Evolutionary conservation across 2,113 vertebrate genomes (phyloP).

Genomic region (Apodemus sylvaticus): DNA sequence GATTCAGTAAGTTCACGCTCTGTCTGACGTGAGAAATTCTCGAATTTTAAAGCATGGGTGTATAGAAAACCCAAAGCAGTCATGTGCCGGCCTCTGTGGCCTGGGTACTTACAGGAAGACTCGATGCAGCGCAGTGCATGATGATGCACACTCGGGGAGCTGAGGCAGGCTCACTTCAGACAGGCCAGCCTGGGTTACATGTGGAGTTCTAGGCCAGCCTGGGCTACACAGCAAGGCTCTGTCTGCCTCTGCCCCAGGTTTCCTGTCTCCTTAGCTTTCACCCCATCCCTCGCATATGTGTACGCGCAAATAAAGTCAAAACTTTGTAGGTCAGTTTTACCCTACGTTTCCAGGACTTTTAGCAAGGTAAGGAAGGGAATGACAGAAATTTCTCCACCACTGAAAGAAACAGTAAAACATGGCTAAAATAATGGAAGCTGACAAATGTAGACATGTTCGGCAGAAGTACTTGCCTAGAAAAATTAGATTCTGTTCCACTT

Average conservation of each 20-base stretch:
- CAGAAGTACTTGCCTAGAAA: constrained; percentile 19
- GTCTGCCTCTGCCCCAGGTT: background rate
- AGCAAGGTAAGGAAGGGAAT: background rate
- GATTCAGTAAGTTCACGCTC: constrained; percentile 29
- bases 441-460: constrained; percentile 25
- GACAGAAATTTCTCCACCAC: background rate
- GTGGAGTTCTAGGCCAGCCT: background rate
- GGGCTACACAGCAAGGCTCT: background rate
- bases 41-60: constrained; percentile 18
- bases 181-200: background rate
- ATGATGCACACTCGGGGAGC: background rate
- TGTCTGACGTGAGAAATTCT: background rate
- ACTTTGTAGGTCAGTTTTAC: background rate
- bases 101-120: constrained; percentile 12
- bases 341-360: constrained; percentile 6
- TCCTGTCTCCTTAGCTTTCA: background rate
- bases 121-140: too few species aligned
- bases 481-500: constrained; percentile 18
- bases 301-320: background rate
- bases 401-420: constrained; percentile 28
- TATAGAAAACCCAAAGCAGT: constrained; percentile 47
- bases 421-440: background rate
- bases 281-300: background rate
- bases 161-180: background rate
- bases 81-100: background rate